Evolutionary conservation across 2,888 invertebrate species (phyloP), one percentile per base, ranked within the genome.

Genomic region (Nymphalis polychloros): DNA sequence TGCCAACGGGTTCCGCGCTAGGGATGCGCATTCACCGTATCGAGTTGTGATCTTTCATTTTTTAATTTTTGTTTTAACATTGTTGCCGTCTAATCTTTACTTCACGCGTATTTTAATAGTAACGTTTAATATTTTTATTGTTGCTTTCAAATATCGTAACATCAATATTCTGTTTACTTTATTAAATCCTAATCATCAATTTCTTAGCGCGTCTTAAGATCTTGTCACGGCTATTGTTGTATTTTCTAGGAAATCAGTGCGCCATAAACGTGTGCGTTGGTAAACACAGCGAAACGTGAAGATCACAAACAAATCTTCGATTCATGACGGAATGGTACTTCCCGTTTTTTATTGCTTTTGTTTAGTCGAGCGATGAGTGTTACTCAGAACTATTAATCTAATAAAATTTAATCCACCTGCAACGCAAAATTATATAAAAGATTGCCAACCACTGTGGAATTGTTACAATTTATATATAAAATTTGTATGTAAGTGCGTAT

Each of bases 11-110:
- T 72, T 72, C 64, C 68, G 65, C 65, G 71, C 68, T 75, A 76
- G 73, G 75, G 84, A 81, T 83, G 83, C 82, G 80, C 23, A 68
- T 49, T 49, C 48, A 62, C 23, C 67, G 27, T 60, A 59, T 64
- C 71, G 71, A 50, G 49, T 46, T 61, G n/a, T 17, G 31, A 66
- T 61, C 47, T 41, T 16, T 27, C 7, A 4, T 57, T 57, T 61
- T 61, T 66, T 60, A 52, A 23, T n/a, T 57, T 57, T 57, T 19
- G 19, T 13, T 17, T 35, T 41, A 41, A 57, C 10, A 8, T 57
- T 41, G 19, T 57, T 8, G 17, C n/a, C 13, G 13, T 10, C 16
- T 16, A 19, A n/a, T 41, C 13, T 5, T 6, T 27, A 27, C 27
- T 23, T 23, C 16, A 27, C 5, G 7, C 27, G 27, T 53, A 16